Conservation (phyloP, 2,888 invertebrate genomes). For the Drosophila neonasuta region DNA sequence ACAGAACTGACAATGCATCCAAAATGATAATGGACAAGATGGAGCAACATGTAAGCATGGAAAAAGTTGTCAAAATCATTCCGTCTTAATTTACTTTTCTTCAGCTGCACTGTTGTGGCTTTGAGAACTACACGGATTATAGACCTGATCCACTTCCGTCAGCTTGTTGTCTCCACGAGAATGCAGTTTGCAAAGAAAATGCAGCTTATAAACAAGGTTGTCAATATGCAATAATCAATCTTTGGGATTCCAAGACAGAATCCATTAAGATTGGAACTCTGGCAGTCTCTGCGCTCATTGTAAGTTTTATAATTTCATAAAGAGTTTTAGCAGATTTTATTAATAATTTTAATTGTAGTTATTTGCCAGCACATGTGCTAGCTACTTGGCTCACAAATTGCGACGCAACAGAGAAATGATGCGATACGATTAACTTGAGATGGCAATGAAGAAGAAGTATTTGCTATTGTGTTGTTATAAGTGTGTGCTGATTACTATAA, state of each 20-base stretch:
- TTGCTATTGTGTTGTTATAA: background rate
- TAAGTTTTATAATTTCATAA: background rate
- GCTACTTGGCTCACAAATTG: slow-evolving; percentile 27
- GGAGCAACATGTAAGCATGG: slow-evolving; percentile 13
- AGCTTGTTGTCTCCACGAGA: slow-evolving; percentile 21
- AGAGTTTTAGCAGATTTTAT: background rate
- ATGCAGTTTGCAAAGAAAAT: background rate
- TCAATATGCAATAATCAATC: rapidly evolving
- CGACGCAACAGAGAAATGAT: background rate
- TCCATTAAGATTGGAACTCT: slow-evolving; percentile 10
- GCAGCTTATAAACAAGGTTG: slow-evolving; percentile 3
- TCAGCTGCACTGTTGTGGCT: slow-evolving; percentile 33
- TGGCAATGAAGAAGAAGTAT: background rate
- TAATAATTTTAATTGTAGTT: slow-evolving; percentile 11
- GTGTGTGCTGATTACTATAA: background rate
- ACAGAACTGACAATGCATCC: background rate
- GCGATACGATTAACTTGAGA: background rate
- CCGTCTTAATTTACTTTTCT: background rate
- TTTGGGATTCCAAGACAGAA: background rate
- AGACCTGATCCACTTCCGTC: background rate
- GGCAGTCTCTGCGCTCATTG: slow-evolving; percentile 16
- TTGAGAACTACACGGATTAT: background rate
- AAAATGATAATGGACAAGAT: background rate
- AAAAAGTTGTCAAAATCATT: too few relatives aligned
- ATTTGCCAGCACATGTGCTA: slow-evolving; percentile 7